Percentiles rank a stretch among this genome's conserved stretches.
These are phyloP conservation scores for Eurytoma californica DNA, from an alignment of 2,888 invertebrate genomes.

Conservation along the genomic window DNA sequence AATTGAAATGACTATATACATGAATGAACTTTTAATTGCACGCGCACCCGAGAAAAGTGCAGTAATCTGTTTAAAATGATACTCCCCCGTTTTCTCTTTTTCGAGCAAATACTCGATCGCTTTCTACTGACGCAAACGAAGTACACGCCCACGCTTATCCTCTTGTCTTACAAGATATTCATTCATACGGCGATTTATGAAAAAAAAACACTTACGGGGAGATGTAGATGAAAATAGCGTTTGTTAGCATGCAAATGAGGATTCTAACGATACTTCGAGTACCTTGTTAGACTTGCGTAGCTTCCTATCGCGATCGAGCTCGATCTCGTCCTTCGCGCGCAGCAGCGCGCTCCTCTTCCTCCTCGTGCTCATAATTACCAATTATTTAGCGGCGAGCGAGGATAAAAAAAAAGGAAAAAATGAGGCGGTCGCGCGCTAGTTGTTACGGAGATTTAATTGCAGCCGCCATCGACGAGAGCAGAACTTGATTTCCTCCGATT, in stretches of 20 bases:
- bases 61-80: too few species aligned
- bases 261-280: background rate
- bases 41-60: too few species aligned
- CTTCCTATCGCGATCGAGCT: conserved; percentile 66
- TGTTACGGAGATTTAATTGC: background rate
- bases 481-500: too few species aligned
- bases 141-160: too few species aligned
- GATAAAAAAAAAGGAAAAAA: background rate
- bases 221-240: background rate
- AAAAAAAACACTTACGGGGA: background rate
- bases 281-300: conserved; percentile 48
- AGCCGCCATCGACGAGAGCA: too few species aligned
- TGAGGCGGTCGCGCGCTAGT: conserved; percentile 15
- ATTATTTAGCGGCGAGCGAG: conserved; percentile 6
- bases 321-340: conserved; percentile 71
- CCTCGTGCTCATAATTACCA: conserved; percentile 61
- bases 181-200: too few species aligned
- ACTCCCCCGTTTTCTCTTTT: too few species aligned
- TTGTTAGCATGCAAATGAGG: too few species aligned
- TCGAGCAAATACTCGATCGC: background rate
- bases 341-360: conserved; percentile 65
- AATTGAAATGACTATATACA: too few species aligned
- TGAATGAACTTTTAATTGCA: too few species aligned
- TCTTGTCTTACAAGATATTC: too few species aligned
- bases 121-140: conserved; percentile 17